These are phyloP conservation scores for Seriola dumerili DNA, from an alignment of 2,113 vertebrate genomes.

Conservation along the genomic window DNA sequence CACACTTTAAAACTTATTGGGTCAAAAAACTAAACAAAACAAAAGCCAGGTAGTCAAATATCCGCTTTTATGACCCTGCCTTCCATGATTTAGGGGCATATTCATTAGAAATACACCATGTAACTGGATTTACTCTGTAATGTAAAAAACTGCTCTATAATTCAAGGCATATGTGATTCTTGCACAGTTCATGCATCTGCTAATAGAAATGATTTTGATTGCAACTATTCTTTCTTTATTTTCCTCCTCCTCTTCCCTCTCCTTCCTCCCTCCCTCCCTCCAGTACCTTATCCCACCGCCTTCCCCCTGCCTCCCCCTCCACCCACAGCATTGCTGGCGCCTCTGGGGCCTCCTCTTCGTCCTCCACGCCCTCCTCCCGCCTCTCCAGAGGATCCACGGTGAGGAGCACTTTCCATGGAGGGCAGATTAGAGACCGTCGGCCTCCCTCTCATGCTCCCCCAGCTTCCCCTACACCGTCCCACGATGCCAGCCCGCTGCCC, in stretches of 20 bases:
- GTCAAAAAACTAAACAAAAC: not conserved
- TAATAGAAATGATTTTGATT: not conserved
- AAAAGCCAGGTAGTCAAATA: not conserved
- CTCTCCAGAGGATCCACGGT: conserved; percentile 90
- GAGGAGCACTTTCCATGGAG: conserved; percentile 95
- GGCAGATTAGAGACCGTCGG: conserved; percentile 92
- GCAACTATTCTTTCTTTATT: not conserved
- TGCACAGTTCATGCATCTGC: not conserved
- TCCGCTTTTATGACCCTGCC: not conserved
- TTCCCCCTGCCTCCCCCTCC: conserved; percentile 87
- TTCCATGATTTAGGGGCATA: not conserved
- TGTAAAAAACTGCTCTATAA: no score
- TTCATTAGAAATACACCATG: not conserved
- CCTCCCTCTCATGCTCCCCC: conserved; percentile 88
- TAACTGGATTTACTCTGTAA: not conserved
- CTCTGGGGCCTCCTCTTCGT: conserved; percentile 75
- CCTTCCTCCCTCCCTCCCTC: not conserved
- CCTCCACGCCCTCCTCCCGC: conserved; percentile 87
- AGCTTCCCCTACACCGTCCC: conserved; percentile 88
- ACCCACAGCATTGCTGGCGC: conserved; percentile 89
- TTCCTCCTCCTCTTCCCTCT: conserved; percentile 13
- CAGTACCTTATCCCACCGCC: conserved; percentile 84
- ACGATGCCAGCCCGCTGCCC: conserved; percentile 88
- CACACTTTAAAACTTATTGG: no score
- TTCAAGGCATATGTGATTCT: not conserved